Evolutionary conservation across 2,797 vertebrate species (phyloP).

Genomic region (Danio albolineatus): DNA sequence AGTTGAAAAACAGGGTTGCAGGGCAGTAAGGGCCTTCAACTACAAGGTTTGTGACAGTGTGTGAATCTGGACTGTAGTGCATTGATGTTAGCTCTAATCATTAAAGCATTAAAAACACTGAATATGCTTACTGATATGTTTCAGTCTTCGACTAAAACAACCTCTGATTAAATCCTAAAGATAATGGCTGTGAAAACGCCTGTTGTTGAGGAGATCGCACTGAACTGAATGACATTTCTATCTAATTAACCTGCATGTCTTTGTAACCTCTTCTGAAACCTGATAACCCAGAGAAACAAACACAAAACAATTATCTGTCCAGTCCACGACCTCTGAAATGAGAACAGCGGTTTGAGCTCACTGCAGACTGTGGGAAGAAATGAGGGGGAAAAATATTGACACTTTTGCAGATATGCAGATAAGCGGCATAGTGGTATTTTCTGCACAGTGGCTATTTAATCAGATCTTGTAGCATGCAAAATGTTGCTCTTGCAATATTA

Average conservation of each 20-base stretch:
- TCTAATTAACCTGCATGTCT: constrained; percentile 22
- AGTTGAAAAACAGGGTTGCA: neutral
- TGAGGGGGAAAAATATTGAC: neutral
- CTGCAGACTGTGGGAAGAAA: neutral
- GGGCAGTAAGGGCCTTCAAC: neutral
- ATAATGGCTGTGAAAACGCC: neutral
- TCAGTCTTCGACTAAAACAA: neutral
- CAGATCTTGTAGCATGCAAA: constrained; percentile 3
- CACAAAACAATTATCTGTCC: constrained; percentile 9
- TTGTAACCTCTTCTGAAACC: constrained; percentile 20
- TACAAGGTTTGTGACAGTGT: neutral
- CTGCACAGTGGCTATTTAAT: neutral
- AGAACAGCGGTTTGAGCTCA: constrained; percentile 23
- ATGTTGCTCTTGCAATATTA: constrained; percentile 7
- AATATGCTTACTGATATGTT: neutral
- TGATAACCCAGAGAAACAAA: constrained; percentile 6
- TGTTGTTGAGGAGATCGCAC: neutral
- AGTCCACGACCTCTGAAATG: constrained; percentile 7
- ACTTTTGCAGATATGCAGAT: neutral
- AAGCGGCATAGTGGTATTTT: neutral
- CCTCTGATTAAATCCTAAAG: neutral
- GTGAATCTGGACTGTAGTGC: neutral
- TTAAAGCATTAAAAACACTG: neutral
- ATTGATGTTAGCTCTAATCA: neutral
- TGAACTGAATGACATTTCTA: neutral